Evolutionary conservation across 2,888 invertebrate species (phyloP).

Genomic region (Pogonocherus hispidulus): DNA sequence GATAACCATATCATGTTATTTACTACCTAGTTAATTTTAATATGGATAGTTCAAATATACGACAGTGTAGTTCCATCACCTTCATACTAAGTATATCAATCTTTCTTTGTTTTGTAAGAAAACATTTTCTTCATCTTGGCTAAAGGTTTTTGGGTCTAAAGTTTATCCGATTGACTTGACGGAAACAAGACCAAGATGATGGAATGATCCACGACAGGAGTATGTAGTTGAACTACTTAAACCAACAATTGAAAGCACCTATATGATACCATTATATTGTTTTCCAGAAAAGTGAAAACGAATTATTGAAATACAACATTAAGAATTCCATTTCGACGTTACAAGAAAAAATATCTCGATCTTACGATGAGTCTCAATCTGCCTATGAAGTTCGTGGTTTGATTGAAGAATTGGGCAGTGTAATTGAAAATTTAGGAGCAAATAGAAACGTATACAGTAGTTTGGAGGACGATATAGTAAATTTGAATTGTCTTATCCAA

Average conservation of each 20-base stretch:
- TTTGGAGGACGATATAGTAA: slow-evolving; percentile 38
- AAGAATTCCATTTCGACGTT: slow-evolving; percentile 13
- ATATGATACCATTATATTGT: too few relatives aligned
- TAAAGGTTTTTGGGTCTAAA: too few relatives aligned
- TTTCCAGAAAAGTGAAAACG: slow-evolving; percentile 35
- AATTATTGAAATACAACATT: slow-evolving; percentile 30
- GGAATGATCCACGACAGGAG: too few relatives aligned
- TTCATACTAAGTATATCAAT: too few relatives aligned
- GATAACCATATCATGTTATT: background rate
- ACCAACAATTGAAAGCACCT: background rate
- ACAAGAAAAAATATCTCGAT: slow-evolving; percentile 15
- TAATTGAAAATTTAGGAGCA: slow-evolving; percentile 7
- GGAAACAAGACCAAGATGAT: too few relatives aligned
- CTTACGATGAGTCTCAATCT: background rate
- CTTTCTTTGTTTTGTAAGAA: too few relatives aligned
- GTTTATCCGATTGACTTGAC: too few relatives aligned
- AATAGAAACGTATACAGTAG: background rate
- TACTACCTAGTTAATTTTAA: too few relatives aligned
- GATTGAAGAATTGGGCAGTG: slow-evolving; percentile 14
- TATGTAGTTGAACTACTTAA: background rate
- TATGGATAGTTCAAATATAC: background rate
- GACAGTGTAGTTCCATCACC: too few relatives aligned
- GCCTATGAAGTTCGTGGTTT: background rate
- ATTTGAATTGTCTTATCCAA: slow-evolving; percentile 43
- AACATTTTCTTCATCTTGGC: too few relatives aligned